Evolutionary conservation across 2,113 vertebrate species (phyloP), one percentile per base, ranked within the genome.

Genomic region (Excalfactoria chinensis): DNA sequence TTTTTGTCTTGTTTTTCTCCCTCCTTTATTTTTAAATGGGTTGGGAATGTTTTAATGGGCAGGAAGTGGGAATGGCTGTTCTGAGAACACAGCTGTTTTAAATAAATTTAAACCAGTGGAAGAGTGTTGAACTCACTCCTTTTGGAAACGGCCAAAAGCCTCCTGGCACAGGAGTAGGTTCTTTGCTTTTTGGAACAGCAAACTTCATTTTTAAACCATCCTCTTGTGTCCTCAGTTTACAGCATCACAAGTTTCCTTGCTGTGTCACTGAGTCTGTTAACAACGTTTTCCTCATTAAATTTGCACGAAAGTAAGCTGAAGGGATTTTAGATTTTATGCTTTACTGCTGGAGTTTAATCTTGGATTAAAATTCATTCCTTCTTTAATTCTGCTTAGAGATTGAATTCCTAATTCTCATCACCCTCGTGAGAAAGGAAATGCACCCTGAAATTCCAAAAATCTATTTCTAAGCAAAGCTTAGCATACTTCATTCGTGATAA

Each of bases 1-100:
- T 68, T 73, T 86, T 66, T 77, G 44, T 34, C 68, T 55, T 81
- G 34, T 37, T 93, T 88, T 85, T 49, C 55, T 69, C 32, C 51
- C 6, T 56, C 55, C 48, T 62, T 66, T 70, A 56, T 93, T 93
- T 93, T 93, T 55, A 66, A 92, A 71, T 55, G 41, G 49, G 48
- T 49, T 79, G 44, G 46, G 63, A 87, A 59, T 35, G 64, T 88
- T 92, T 92, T 91, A 43, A 40, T 25, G 53, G 58, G 30, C 88
- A 92, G 89, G 92, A 95, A 95, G 59, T 80, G 28, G 81, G 73
- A 69, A 91, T 37, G 58, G 40, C 84, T 84, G 34, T 78, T 85
- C 59, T 44, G 49, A 89, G 77, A 90, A 66, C 74, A 64, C 88
- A 94, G 76, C 88, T 90, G 88, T 71, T 94, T 91, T 91, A 83